Percentiles rank a stretch among this genome's conserved stretches.
Evolutionary conservation across 2,113 vertebrate genomes (phyloP).

Genomic region (Nycticebus coucang): DNA sequence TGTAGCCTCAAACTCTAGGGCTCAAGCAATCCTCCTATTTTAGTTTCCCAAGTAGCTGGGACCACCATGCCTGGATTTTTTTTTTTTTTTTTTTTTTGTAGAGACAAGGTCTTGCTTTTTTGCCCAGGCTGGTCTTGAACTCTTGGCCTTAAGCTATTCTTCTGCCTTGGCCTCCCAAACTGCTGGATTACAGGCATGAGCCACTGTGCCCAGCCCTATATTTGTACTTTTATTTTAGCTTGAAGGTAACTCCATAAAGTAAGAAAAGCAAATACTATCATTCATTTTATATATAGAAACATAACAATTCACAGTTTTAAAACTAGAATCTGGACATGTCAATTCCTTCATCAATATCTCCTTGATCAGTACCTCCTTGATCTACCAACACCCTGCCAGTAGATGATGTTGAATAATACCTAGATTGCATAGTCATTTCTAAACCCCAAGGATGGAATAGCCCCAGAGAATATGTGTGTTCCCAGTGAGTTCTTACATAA

Average conservation of each 20-base stretch:
- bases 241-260: background rate
- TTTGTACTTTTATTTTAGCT: conserved; percentile 41
- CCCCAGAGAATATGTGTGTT: background rate
- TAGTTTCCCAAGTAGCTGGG: no score
- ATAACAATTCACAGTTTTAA: conserved; percentile 5
- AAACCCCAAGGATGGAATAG: background rate
- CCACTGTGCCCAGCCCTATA: background rate
- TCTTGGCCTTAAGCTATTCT: no score
- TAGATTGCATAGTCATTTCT: conserved; percentile 31
- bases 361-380: background rate
- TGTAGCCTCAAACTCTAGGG: no score
- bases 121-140: no score
- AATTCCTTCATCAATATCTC: background rate
- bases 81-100: no score
- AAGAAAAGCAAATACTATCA: conserved; percentile 26
- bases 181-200: no score
- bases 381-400: conserved; percentile 7
- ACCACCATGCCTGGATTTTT: no score
- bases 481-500: background rate
- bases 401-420: background rate
- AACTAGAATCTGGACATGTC: conserved; percentile 21
- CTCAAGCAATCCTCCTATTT: no score
- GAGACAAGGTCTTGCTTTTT: no score
- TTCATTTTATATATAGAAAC: background rate
- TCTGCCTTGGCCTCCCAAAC: no score